Evolutionary conservation across 23 tunicate genomes (phyloP).

Genomic region (Trididemnum miniatum): DNA sequence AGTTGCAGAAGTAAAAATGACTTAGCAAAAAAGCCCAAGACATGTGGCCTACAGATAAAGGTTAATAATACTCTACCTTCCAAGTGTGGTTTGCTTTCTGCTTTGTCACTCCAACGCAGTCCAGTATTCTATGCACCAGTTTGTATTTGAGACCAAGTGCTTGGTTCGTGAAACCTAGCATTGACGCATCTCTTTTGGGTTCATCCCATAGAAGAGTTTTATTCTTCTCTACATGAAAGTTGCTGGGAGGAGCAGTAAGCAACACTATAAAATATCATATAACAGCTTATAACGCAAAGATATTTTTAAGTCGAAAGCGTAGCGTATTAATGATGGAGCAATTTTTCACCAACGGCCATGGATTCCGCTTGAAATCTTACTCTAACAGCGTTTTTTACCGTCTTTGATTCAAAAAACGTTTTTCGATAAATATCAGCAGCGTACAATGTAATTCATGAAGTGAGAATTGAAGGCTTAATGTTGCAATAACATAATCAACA

Average conservation of each 20-base stretch:
- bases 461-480: too few species aligned
- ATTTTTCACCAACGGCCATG: too few species aligned
- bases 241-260: background rate
- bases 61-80: background rate
- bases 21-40: background rate
- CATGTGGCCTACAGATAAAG: too few species aligned
- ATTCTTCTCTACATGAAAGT: background rate
- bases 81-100: background rate
- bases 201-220: background rate
- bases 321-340: too few species aligned
- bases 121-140: background rate
- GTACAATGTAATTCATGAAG: too few species aligned
- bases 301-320: too few species aligned
- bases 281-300: too few species aligned
- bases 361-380: too few species aligned
- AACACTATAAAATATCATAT: background rate
- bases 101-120: background rate
- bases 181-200: background rate
- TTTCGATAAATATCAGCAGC: too few species aligned
- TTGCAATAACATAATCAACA: too few species aligned
- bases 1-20: background rate
- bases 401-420: too few species aligned
- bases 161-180: background rate
- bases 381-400: too few species aligned
- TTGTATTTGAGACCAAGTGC: background rate